Evolutionary conservation across 2,797 vertebrate genomes (phyloP).

Genomic region (Muscicapa striata): DNA sequence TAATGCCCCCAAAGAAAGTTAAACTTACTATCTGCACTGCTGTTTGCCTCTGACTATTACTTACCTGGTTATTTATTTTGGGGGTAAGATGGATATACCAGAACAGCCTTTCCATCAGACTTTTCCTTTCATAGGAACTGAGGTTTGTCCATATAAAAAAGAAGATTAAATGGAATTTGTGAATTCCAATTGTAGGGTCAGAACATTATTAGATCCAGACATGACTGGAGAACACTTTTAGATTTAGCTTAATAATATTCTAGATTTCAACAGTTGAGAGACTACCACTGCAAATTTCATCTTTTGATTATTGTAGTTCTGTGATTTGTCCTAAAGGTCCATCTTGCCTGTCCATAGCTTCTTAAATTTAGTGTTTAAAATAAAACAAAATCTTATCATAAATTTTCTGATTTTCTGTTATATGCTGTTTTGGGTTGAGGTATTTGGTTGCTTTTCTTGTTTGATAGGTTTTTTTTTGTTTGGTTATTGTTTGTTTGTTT

Average conservation of each 20-base stretch:
- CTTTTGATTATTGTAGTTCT: neutral
- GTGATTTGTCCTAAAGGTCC: neutral
- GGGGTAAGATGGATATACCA: neutral
- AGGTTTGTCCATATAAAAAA: neutral
- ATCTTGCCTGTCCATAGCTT: neutral
- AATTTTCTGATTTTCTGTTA: neutral
- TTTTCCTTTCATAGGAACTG: neutral
- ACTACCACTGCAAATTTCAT: neutral
- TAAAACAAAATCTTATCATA: neutral
- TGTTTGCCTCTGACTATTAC: neutral
- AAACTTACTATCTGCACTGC: neutral
- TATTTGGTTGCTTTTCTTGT: neutral
- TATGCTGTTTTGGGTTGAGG: accelerated
- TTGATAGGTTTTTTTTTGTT: neutral
- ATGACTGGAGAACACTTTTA: neutral
- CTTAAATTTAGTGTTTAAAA: neutral
- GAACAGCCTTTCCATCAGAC: neutral
- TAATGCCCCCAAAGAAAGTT: neutral
- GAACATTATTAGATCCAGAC: neutral
- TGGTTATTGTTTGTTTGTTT: neutral
- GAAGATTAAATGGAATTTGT: neutral
- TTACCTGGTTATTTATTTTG: neutral
- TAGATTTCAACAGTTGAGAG: neutral
- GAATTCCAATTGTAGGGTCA: neutral
- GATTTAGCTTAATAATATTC: neutral